Evolutionary conservation across 2,888 invertebrate genomes (phyloP).

Genomic region (Allacma fusca): DNA sequence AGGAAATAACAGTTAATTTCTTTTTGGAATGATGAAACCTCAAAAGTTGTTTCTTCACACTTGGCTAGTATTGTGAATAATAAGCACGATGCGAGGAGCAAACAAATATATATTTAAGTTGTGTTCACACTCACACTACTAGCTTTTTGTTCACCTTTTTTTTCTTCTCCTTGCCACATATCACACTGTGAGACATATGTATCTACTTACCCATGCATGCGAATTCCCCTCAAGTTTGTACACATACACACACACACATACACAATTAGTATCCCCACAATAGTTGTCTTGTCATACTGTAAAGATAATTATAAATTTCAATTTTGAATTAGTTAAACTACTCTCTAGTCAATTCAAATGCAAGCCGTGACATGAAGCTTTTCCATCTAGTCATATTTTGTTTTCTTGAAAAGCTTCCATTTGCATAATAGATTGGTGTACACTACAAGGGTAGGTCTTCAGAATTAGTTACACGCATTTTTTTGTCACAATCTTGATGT

Average conservation of each 20-base stretch:
- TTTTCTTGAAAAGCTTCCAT: not conserved
- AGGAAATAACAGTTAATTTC: constrained; percentile 11
- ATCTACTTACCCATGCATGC: not conserved
- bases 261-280: not conserved
- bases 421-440: not conserved
- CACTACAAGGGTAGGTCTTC: not conserved
- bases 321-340: constrained; percentile 19
- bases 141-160: not conserved
- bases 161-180: no score
- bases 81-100: not conserved
- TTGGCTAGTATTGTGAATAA: constrained; percentile 7
- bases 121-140: no score
- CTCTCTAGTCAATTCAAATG: not conserved
- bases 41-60: constrained; percentile 2
- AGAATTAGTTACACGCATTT: no score
- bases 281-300: not conserved
- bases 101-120: not conserved
- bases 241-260: no score
- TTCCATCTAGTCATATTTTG: not conserved
- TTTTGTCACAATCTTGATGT: no score
- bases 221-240: not conserved
- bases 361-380: not conserved
- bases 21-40: constrained; percentile 1
- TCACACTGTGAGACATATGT: no score
- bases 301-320: constrained; percentile 17